phyloP scores from a whole-genome alignment of 2,113 vertebrate species.

The Pampusana beccarii region DNA sequence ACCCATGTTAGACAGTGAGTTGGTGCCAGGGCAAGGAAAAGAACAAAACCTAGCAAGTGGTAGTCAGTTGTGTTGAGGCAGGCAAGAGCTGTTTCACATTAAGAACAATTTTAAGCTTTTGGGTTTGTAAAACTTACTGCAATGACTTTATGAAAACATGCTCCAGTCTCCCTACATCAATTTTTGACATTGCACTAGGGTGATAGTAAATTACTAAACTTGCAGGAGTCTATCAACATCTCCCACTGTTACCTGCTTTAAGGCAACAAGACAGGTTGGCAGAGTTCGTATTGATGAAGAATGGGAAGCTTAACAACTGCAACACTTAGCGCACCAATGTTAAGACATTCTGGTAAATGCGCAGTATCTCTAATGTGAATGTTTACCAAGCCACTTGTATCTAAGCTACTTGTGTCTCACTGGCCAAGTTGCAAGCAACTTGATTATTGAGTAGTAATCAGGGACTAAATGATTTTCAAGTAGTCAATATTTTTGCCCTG shows the following conservation, averaged over 20 bases:
- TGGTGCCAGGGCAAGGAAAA: neutral
- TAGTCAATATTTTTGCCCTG: neutral
- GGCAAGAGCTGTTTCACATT: neutral
- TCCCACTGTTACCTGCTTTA: neutral
- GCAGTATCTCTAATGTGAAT: rapidly evolving
- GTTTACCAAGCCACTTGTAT: neutral
- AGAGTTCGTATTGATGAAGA: neutral
- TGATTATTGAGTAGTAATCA: neutral
- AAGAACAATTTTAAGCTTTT: neutral
- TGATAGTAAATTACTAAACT: neutral
- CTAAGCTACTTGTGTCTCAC: neutral
- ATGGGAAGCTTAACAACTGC: neutral
- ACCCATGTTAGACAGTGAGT: rapidly evolving
- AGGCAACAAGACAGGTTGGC: neutral
- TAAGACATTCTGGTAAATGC: rapidly evolving
- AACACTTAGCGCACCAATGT: neutral
- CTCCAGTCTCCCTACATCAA: neutral
- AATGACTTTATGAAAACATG: neutral
- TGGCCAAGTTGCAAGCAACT: neutral
- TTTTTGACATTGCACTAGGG: neutral
- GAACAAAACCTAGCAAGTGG: neutral
- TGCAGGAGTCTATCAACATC: rapidly evolving
- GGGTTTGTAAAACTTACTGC: neutral
- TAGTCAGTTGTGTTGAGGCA: neutral
- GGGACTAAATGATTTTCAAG: neutral